Base-by-base conservation (phyloP, 2,888 invertebrate species). In the Chloroclysta siterata region DNA sequence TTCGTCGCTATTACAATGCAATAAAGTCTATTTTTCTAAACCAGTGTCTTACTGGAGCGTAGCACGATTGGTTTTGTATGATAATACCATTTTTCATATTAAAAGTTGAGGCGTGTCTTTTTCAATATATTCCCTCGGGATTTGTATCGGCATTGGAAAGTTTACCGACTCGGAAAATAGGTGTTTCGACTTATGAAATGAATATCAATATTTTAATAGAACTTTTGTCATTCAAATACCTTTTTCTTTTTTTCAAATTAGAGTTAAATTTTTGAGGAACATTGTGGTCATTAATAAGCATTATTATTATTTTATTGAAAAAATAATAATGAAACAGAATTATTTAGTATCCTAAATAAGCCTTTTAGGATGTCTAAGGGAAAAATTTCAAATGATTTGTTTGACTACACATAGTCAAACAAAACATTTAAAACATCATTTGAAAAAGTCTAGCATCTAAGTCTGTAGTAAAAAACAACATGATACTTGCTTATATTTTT, bases 71-170 rank as follows among this genome's bases (percentile, higher is more conserved):
- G 71, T 78, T 84, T 63, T 54, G 58, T 68, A 89, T 87, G 85
- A 90, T 91, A 91, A 91, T 91, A 84, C 84, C 86, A 90, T 91
- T 91, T 91, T 91, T 91, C 91, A 88, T 87, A 91, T 91, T 91
- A 91, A 91, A 90, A 91, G 81, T 90, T 90, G 82, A 68, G 84
- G 80, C 65, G 81, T 69, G 73, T 66, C 76, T 78, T 78, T 78
- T 74, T 74, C 71, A 78, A 75, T 76, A 72, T 73, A 74, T 71
- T 78, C 83, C 73, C 80, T 60, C 29, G 68, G 56, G 69, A 58
- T 71, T 69, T 71, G 72, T 68, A 60, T 69, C 63, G 61, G 65
- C 53, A 63, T 71, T 65, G 63, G 61, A 53, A 56, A 61, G 64
- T 59, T 68, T 67, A 72, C 65, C 70, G 72, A 66, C 58, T 72